Conservation (phyloP, 1,140 invertebrate genomes). For the Dufourea novaeangliae region DNA sequence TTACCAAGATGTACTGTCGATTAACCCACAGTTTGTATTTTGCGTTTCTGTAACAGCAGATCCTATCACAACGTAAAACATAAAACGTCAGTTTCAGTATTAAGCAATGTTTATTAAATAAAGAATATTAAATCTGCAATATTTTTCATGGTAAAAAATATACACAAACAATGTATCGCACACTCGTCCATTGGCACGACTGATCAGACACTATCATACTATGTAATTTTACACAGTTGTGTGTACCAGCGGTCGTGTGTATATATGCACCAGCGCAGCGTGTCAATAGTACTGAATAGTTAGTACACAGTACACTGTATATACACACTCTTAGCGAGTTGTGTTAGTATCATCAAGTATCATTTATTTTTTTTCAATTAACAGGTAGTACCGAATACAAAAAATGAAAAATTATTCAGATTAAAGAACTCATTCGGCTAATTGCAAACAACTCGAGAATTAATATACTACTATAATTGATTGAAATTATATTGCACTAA, state of each 20-base stretch:
- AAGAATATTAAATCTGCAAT: neutral
- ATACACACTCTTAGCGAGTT: too few species aligned
- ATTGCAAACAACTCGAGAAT: neutral
- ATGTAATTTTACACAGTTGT: too few species aligned
- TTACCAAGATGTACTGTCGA: neutral
- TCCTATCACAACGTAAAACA: neutral
- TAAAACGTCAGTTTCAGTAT: neutral
- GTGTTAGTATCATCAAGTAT: too few species aligned
- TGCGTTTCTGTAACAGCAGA: neutral
- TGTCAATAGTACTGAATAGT: too few species aligned
- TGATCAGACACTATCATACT: neutral
- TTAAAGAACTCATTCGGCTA: neutral
- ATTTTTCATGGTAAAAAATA: neutral
- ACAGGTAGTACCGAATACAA: neutral
- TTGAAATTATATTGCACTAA: neutral
- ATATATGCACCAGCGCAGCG: too few species aligned
- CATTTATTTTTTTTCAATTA: neutral
- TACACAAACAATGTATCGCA: neutral
- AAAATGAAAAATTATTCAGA: neutral
- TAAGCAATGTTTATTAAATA: slow-evolving; percentile 1
- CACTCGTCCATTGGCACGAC: neutral
- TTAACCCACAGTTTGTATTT: neutral
- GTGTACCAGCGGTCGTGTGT: too few species aligned
- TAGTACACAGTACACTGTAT: too few species aligned
- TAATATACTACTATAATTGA: neutral